Evolutionary conservation across 2,888 invertebrate species (phyloP).

Genomic region (Dendrolimus houi): DNA sequence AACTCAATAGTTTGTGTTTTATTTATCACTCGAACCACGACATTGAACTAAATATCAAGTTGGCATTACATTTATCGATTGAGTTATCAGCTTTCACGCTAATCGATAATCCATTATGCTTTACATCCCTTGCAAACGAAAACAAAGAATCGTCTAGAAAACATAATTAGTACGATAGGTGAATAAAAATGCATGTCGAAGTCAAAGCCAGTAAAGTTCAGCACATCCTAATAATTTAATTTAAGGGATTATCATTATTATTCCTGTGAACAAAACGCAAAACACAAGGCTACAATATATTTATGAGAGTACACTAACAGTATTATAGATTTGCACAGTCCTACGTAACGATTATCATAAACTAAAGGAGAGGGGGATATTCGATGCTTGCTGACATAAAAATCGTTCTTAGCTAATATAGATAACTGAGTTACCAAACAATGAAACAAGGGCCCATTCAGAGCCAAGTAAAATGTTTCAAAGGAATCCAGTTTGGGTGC

Average conservation of each 20-base stretch:
- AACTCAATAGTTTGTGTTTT: no score
- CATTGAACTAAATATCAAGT: neutral
- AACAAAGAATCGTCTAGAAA: no score
- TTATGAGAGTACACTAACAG: no score
- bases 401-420: constrained; percentile 18
- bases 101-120: neutral
- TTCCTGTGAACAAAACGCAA: no score
- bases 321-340: no score
- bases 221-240: no score
- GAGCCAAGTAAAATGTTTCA: constrained; percentile 36
- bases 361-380: neutral
- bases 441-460: constrained; percentile 45
- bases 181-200: no score
- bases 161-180: no score
- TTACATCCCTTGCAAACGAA: neutral
- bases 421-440: constrained; percentile 33
- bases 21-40: neutral
- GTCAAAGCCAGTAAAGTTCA: no score
- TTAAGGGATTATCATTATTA: no score
- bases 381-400: constrained; percentile 1
- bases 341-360: neutral
- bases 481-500: constrained; percentile 54
- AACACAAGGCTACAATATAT: no score
- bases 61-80: neutral
- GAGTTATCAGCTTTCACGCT: neutral